Evolutionary conservation across 2,113 vertebrate genomes (phyloP), one percentile per base, ranked within the genome.

Genomic region (Cyanoramphus novaezelandiae): DNA sequence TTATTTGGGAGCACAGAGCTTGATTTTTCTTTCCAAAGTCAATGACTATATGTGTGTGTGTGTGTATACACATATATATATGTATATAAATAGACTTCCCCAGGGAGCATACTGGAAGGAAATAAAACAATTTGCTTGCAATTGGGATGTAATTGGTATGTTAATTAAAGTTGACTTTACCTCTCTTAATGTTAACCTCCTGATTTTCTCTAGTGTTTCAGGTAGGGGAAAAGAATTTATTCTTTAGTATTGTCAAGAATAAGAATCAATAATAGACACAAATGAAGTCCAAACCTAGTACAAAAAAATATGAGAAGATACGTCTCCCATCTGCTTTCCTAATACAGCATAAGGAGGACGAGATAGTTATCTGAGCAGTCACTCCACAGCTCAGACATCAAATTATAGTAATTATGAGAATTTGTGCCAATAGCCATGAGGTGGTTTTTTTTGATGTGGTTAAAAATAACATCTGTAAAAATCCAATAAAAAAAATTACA

Each of bases 401-500:
- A 98, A 98, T 98, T 98, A 98, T 91, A 98, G 98, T 97, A 98
- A 98, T 98, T 98, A 98, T 96, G 97, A 98, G 98, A 98, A 98
- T 98, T 98, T 98, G 97, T 98, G 97, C 98, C 98, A 98, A 97
- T 98, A 98, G 98, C 97, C 98, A 98, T 11, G 97, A 98, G 98
- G 98, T 98, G 97, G 96, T 21, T 25, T 97, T 98, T 98, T 98
- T 98, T 98, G 97, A 98, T 98, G 97, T 98, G 97, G 98, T 98
- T 98, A 98, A 98, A 98, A 98, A 98, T 98, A 98, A 98, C 98
- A 98, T 98, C 98, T 98, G 97, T 98, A 98, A 98, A 98, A 97
- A 98, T 96, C 96, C 97, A 97, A 98, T 98, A 98, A 98, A 98
- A 97, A 98, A 98, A 98, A 98, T 98, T 98, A 98, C 98, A 97